Conservation (phyloP, 2,888 invertebrate genomes). For the Molorchus minor region DNA sequence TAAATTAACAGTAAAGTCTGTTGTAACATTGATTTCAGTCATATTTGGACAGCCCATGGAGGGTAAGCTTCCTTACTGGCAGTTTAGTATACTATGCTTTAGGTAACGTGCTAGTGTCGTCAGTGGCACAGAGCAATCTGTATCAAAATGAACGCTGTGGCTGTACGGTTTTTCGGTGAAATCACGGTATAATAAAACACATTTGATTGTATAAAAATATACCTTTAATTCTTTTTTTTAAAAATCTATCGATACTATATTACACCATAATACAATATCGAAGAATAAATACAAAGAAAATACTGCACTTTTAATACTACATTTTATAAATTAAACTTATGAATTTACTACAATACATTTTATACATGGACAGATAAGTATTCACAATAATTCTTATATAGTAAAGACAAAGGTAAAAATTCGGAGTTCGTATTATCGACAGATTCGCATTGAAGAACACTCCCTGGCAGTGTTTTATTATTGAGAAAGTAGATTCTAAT, state of each 20-base stretch:
- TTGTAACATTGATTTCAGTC: too few relatives aligned
- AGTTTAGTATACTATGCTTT: too few relatives aligned
- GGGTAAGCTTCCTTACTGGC: too few relatives aligned
- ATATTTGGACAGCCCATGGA: too few relatives aligned
- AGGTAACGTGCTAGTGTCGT: too few relatives aligned
- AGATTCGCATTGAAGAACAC: not conserved
- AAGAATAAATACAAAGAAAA: slow-evolving; percentile 26
- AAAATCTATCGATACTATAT: slow-evolving; percentile 18
- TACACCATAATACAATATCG: slow-evolving; percentile 23
- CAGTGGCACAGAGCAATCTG: too few relatives aligned
- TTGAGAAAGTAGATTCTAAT: slow-evolving; percentile 2
- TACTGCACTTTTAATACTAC: slow-evolving; percentile 27
- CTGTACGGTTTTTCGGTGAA: too few relatives aligned
- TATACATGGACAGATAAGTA: slow-evolving; percentile 25
- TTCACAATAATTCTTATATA: slow-evolving; percentile 27
- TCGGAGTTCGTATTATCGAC: not conserved
- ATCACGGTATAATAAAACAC: too few relatives aligned
- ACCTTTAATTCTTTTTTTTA: slow-evolving; percentile 14
- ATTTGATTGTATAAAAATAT: slow-evolving; percentile 13
- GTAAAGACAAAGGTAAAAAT: not conserved
- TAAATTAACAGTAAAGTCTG: too few relatives aligned
- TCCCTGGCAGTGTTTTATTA: slow-evolving; percentile 14
- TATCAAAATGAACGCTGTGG: too few relatives aligned
- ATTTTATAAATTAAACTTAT: slow-evolving; percentile 20
- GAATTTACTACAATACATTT: slow-evolving; percentile 13